phyloP scores from a whole-genome alignment of 2,888 invertebrate genomes.

The Pilophorus perplexus region DNA sequence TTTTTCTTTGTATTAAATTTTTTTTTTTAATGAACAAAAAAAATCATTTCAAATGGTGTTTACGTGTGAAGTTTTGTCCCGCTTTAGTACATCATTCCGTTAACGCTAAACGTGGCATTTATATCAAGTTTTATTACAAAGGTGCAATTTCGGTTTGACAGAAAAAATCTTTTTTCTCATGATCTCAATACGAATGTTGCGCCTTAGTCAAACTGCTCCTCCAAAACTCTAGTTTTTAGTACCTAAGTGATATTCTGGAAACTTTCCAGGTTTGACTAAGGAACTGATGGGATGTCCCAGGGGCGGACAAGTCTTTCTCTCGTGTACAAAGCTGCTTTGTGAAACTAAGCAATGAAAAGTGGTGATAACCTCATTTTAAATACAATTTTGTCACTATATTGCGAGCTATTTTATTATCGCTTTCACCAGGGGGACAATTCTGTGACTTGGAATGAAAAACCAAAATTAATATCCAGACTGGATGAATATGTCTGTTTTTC shows the following conservation, averaged over 20 bases:
- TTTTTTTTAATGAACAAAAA: slow-evolving; percentile 36
- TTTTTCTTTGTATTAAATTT: slow-evolving; percentile 42
- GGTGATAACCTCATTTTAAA: slow-evolving; percentile 50
- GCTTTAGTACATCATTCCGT: slow-evolving; percentile 32
- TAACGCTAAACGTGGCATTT: slow-evolving; percentile 42
- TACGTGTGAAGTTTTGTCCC: slow-evolving; percentile 14
- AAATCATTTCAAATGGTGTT: slow-evolving; percentile 27
- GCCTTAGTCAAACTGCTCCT: slow-evolving; percentile 45
- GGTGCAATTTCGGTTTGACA: slow-evolving; percentile 43
- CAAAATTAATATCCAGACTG: no score
- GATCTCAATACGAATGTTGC: slow-evolving; percentile 43
- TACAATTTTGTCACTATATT: slow-evolving; percentile 48
- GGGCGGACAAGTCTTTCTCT: slow-evolving; percentile 43
- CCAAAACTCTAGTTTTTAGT: slow-evolving; percentile 44
- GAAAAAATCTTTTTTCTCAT: slow-evolving; percentile 40
- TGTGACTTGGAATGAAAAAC: no score
- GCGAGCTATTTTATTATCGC: background rate
- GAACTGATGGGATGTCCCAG: slow-evolving; percentile 42
- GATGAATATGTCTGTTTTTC: no score
- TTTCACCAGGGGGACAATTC: no score
- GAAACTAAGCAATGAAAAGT: slow-evolving; percentile 47
- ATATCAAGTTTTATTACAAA: slow-evolving; percentile 34
- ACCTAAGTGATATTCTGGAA: slow-evolving; percentile 43
- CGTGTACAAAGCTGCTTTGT: slow-evolving; percentile 39
- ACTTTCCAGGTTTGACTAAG: slow-evolving; percentile 45